These are phyloP conservation scores for Alsophila aescularia DNA, from an alignment of 2,888 invertebrate genomes.

Conservation along the genomic window DNA sequence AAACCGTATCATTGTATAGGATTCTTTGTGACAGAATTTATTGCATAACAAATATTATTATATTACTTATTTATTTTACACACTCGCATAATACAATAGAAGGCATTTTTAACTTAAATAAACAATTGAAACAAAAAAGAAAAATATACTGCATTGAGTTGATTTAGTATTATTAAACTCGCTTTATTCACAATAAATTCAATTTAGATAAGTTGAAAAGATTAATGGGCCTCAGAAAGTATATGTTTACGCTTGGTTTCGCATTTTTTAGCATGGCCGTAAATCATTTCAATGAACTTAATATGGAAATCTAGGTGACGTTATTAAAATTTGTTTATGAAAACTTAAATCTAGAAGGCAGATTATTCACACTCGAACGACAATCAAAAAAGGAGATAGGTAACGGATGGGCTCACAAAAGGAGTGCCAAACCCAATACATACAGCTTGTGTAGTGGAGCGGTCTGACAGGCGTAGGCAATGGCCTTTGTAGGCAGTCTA, in stretches of 20 bases:
- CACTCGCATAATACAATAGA: no score
- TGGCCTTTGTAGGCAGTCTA: constrained; percentile 68
- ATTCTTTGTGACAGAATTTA: no score
- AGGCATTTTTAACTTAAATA: no score
- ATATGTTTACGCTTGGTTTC: constrained; percentile 1
- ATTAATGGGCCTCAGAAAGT: constrained; percentile 13
- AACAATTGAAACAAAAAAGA: neutral
- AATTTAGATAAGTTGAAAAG: constrained; percentile 19
- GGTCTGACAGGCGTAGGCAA: constrained; percentile 58
- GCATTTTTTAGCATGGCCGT: constrained; percentile 11
- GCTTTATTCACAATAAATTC: constrained; percentile 5
- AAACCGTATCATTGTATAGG: no score
- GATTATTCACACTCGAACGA: constrained; percentile 41
- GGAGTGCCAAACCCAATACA: constrained; percentile 63
- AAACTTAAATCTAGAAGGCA: constrained; percentile 31
- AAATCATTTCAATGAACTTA: constrained; percentile 21
- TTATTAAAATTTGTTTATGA: constrained; percentile 31
- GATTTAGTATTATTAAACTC: constrained; percentile 2
- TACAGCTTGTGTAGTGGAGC: constrained; percentile 53
- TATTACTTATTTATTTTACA: no score
- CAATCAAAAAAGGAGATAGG: constrained; percentile 51
- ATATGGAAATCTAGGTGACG: constrained; percentile 23
- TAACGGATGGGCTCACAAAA: constrained; percentile 54
- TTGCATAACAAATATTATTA: no score
- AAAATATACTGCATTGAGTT: neutral